These are phyloP conservation scores for Mylabris phalerata DNA, from an alignment of 1,140 invertebrate genomes.

Conservation along the genomic window DNA sequence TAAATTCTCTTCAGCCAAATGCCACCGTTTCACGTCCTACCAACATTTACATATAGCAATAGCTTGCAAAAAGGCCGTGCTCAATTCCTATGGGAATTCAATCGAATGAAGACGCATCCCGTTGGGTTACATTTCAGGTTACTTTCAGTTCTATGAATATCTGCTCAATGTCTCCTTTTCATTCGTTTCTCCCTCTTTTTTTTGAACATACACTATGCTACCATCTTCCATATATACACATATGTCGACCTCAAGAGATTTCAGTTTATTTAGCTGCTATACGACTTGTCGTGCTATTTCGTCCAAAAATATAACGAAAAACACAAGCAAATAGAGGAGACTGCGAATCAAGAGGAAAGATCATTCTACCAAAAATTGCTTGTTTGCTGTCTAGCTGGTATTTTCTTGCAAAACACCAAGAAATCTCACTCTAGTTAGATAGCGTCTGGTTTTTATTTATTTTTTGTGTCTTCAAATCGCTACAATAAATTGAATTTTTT, in stretches of 20 bases:
- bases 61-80: slow-evolving; percentile 19
- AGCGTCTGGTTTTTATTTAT: not conserved
- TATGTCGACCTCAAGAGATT: slow-evolving; percentile 11
- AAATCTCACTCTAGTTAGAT: not conserved
- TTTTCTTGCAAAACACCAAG: not conserved
- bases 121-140: slow-evolving; percentile 17
- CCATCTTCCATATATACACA: too few relatives aligned
- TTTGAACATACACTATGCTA: too few relatives aligned
- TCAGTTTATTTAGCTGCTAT: slow-evolving; percentile 17
- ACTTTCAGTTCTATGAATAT: slow-evolving; percentile 22
- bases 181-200: slow-evolving; percentile 5
- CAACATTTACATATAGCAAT: slow-evolving; percentile 20
- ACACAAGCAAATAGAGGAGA: not conserved
- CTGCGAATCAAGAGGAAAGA: not conserved
- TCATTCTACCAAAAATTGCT: slow-evolving; percentile 3
- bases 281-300: slow-evolving; percentile 15
- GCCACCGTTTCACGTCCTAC: not conserved
- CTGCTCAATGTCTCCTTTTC: slow-evolving; percentile 15
- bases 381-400: slow-evolving; percentile 1
- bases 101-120: slow-evolving; percentile 23
- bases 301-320: slow-evolving; percentile 2
- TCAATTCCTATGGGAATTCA: slow-evolving; percentile 13
- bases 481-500: too few relatives aligned
- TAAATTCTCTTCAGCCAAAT: too few relatives aligned
- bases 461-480: not conserved